Evolutionary conservation across 23 tunicate genomes (phyloP), one percentile per base, ranked within the genome.

Genomic region (Trididemnum clinides): DNA sequence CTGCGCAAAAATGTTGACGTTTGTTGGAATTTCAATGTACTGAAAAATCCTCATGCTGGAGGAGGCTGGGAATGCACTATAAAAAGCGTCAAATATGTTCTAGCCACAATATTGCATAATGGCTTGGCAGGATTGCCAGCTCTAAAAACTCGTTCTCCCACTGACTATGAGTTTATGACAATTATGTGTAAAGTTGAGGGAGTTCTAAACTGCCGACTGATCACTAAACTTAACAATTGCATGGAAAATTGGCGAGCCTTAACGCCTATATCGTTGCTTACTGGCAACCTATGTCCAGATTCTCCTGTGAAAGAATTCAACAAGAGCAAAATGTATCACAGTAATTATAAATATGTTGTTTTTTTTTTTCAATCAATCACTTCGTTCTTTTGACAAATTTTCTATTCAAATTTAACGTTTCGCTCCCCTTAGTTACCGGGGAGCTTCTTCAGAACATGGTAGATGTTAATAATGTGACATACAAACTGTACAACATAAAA

Each of bases 21-120:
- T 1, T 20, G 38, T 18, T 37, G 80, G 80, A 12, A 23, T 39
- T 69, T 30, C 32, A 69, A 69, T 69, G 80, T 39, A 7, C 80
- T 57, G 28, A 4, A 36, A 37, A 73, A 73, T 26, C 80, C 80
- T 10, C 80, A 73, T 73, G 80, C 54, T 21, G 57, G 80, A 2
- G 80, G 80, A 37, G 80, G 80, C 5, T 73, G 57, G 80, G 57
- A 73, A n/a, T 7, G 80, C 6, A 57, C 80, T 27, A 73, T 73
- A 2, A 36, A 22, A 39, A 73, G 80, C 33, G 80, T 73, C 2
- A 73, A 73, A 73, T 30, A 38, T 36, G 57, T 73, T 19, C 6
- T 73, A 4, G 80, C 80, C 29, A 2, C 57, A 2, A 36, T 73
- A 2, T 2, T 73, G 23, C 25, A 73, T 39, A 73, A 73, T 73